A percentile compares a stretch with the other conserved stretches of the same genome.
Conservation (phyloP, 92 coral and sea anemone genomes). For the Umimayanthus chanpuru region DNA sequence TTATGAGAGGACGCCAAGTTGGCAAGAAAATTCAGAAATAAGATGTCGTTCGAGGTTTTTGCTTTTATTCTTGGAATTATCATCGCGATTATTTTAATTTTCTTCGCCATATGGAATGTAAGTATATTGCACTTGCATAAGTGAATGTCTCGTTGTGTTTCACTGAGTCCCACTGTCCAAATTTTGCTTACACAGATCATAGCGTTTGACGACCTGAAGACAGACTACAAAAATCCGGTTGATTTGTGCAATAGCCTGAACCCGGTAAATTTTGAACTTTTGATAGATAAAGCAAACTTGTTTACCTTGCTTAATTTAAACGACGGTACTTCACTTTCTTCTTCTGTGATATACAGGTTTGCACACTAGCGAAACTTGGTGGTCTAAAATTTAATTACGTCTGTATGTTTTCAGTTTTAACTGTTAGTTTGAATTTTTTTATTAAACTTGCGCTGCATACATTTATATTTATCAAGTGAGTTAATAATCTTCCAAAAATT, state of each 20-base stretch:
- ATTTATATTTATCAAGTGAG: neutral
- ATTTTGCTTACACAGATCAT: conserved; percentile 68
- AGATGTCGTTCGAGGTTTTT: conserved; percentile 92
- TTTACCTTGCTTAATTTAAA: neutral
- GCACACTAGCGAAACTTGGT: neutral
- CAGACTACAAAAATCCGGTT: conserved; percentile 97
- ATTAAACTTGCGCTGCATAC: neutral
- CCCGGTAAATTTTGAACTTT: conserved; percentile 67
- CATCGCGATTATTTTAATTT: conserved; percentile 87
- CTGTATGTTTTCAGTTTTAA: neutral
- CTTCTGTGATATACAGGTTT: neutral
- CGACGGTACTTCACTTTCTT: neutral
- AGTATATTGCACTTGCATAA: conserved; percentile 37
- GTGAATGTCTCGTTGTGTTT: neutral
- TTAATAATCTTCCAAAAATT: neutral
- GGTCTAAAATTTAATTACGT: neutral
- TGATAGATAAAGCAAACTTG: neutral
- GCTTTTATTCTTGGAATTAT: conserved; percentile 91
- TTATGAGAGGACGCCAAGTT: conserved; percentile 50
- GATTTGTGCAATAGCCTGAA: conserved; percentile 94
- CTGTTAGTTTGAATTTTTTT: conserved; percentile 4
- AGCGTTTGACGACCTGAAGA: conserved; percentile 97
- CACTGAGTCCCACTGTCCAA: neutral
- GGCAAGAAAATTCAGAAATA: conserved; percentile 48
- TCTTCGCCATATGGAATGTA: conserved; percentile 99